A percentile compares a stretch with the other conserved stretches of the same genome.
These are phyloP conservation scores for Ctenochaetus hawaiiensis DNA, from an alignment of 2,797 vertebrate species.

Conservation along the genomic window DNA sequence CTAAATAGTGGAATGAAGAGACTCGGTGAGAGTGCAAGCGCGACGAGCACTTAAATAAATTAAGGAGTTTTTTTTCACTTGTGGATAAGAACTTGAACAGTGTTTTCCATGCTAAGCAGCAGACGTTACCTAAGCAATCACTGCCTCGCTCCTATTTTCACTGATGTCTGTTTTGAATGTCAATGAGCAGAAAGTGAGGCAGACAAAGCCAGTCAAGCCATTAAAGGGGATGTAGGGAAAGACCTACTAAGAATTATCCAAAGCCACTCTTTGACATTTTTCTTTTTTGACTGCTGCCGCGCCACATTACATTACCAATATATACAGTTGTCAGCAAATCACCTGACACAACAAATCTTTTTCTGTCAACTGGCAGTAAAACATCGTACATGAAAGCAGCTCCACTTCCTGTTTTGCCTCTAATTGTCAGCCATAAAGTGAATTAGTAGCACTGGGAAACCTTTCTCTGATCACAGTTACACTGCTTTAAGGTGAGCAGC, in stretches of 20 bases:
- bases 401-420: constrained; percentile 61
- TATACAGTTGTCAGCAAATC: constrained; percentile 26
- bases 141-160: constrained; percentile 61
- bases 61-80: constrained; percentile 14
- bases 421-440: constrained; percentile 61
- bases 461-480: constrained; percentile 56
- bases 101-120: constrained; percentile 72
- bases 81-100: constrained; percentile 48
- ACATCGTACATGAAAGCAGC: constrained; percentile 28
- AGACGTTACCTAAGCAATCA: constrained; percentile 84
- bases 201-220: constrained; percentile 60
- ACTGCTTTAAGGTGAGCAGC: constrained; percentile 39
- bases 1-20: constrained; percentile 34
- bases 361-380: not conserved
- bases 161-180: constrained; percentile 68
- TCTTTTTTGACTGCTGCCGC: not conserved
- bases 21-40: not conserved
- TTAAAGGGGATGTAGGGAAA: constrained; percentile 58
- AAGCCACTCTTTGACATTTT: constrained; percentile 18
- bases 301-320: constrained; percentile 1
- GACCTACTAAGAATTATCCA: constrained; percentile 18
- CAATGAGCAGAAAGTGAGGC: constrained; percentile 59
- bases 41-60: constrained; percentile 38
- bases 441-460: constrained; percentile 51
- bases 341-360: constrained; percentile 30